phyloP scores from a whole-genome alignment of 2,797 vertebrate species.

The Sebastolobus alascanus region DNA sequence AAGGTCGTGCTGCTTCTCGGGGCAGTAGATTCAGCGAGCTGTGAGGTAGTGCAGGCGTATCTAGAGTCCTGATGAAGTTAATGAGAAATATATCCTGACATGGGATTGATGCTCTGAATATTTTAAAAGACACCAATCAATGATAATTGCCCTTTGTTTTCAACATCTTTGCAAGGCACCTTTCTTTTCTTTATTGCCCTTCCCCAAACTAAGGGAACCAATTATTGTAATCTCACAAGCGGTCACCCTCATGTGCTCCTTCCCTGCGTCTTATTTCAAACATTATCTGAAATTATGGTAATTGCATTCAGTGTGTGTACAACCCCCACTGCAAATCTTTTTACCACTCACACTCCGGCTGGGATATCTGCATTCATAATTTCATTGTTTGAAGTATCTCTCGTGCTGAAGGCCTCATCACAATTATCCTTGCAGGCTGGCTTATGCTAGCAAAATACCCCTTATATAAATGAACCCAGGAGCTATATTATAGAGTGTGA shows the following conservation, averaged over 20 bases:
- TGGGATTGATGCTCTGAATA: constrained; percentile 32
- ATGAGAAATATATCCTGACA: constrained; percentile 53
- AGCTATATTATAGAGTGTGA: background rate
- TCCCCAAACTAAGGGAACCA: constrained; percentile 49
- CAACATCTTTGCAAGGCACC: constrained; percentile 40
- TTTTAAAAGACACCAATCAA: constrained; percentile 58
- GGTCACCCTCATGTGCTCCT: constrained; percentile 56
- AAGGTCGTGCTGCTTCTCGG: constrained; percentile 55
- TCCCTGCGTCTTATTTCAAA: constrained; percentile 65
- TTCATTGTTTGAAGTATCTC: constrained; percentile 70
- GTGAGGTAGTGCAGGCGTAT: constrained; percentile 17
- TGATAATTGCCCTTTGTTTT: constrained; percentile 60
- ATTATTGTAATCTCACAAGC: constrained; percentile 69
- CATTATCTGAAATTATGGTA: constrained; percentile 72
- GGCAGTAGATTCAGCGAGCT: constrained; percentile 6
- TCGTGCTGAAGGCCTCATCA: constrained; percentile 32
- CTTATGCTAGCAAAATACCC: constrained; percentile 15
- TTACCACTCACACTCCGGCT: constrained; percentile 38
- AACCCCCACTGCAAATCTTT: constrained; percentile 51
- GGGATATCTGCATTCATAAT: constrained; percentile 60
- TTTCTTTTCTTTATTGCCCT: constrained; percentile 55
- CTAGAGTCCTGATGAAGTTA: constrained; percentile 37
- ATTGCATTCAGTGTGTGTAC: constrained; percentile 64
- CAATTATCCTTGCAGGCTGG: constrained; percentile 25
- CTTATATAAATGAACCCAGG: constrained; percentile 1